phyloP scores from a whole-genome alignment of 2,888 invertebrate genomes.

The Pseudococcus viburni region DNA sequence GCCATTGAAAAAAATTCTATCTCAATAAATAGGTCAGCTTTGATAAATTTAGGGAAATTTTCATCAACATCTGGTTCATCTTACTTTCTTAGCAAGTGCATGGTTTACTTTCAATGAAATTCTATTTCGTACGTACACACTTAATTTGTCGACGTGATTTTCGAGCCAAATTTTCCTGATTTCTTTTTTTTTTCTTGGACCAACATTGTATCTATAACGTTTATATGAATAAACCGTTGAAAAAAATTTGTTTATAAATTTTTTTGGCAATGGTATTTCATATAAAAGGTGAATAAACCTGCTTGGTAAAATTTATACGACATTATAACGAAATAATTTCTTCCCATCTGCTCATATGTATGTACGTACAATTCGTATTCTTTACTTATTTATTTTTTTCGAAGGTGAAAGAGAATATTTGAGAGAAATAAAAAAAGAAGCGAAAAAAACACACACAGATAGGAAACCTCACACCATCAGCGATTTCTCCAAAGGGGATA shows the following conservation, averaged over 20 bases:
- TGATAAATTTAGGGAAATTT: background rate
- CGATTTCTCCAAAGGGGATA: slow-evolving; percentile 4
- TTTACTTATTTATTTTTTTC: background rate
- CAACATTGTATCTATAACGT: background rate
- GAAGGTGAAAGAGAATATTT: slow-evolving; percentile 11
- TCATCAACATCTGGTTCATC: background rate
- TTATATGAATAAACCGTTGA: background rate
- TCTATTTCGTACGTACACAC: background rate
- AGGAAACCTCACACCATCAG: background rate
- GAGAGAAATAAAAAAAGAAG: background rate
- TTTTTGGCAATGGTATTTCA: background rate
- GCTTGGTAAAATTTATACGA: background rate
- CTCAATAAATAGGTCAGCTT: no score
- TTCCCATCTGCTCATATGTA: background rate
- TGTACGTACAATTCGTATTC: no score
- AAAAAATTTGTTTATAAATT: background rate
- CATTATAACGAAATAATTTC: background rate
- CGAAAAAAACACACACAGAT: background rate
- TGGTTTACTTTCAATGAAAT: background rate
- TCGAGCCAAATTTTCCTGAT: slow-evolving; percentile 5
- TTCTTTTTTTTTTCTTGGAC: background rate
- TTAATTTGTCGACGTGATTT: background rate
- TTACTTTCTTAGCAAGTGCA: background rate
- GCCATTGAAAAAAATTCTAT: no score
- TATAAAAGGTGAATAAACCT: background rate